Percentiles rank a stretch among this genome's conserved stretches.
These are phyloP conservation scores for Vesta saturnalis DNA, from an alignment of 2,888 invertebrate genomes.

Conservation along the genomic window DNA sequence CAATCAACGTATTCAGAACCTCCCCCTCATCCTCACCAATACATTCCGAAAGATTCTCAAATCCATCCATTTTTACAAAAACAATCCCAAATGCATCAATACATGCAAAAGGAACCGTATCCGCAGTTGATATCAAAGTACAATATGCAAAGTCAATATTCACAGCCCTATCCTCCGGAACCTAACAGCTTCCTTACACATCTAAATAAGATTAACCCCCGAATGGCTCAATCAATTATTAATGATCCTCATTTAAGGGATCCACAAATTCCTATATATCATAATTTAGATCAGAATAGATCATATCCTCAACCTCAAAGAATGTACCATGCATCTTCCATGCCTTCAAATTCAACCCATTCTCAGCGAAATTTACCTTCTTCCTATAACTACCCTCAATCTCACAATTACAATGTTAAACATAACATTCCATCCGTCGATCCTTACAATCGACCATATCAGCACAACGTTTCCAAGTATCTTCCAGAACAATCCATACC, in stretches of 20 bases:
- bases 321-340: conserved; percentile 39
- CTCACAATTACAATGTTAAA: conserved; percentile 34
- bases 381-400: conserved; percentile 43
- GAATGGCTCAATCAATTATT: conserved; percentile 57
- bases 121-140: conserved; percentile 42
- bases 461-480: conserved; percentile 32
- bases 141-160: conserved; percentile 43
- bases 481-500: conserved; percentile 42
- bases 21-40: conserved; percentile 47
- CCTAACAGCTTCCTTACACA: conserved; percentile 54
- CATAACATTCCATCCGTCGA: conserved; percentile 22
- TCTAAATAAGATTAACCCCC: conserved; percentile 55
- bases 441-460: conserved; percentile 28
- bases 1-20: conserved; percentile 39
- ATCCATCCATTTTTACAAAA: conserved; percentile 41
- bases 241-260: conserved; percentile 55
- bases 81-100: conserved; percentile 32
- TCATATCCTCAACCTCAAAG: conserved; percentile 52
- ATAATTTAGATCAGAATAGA: conserved; percentile 46
- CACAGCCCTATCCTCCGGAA: conserved; percentile 41
- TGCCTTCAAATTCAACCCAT: conserved; percentile 33
- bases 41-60: conserved; percentile 53
- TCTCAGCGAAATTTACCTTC: conserved; percentile 38
- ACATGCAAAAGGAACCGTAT: conserved; percentile 36
- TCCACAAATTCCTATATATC: conserved; percentile 49